These are phyloP conservation scores for Rallus crepitans DNA, from an alignment of 2,797 vertebrate species.

Conservation along the genomic window DNA sequence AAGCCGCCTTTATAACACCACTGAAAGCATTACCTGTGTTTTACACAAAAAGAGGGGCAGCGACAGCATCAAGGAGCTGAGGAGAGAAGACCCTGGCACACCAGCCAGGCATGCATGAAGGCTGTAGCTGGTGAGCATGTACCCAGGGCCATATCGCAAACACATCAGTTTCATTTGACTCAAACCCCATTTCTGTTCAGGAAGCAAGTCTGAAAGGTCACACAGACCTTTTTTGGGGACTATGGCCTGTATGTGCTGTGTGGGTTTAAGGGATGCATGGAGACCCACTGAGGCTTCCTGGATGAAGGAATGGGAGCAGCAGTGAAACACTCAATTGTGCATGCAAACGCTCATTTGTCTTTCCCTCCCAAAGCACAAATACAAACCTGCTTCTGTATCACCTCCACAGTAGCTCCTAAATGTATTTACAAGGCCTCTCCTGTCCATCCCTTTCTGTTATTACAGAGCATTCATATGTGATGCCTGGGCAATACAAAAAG, in stretches of 20 bases:
- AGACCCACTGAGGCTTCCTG: neutral
- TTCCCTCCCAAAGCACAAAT: neutral
- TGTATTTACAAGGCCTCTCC: constrained; percentile 46
- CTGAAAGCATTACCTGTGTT: neutral
- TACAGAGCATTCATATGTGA: neutral
- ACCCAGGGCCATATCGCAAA: fast-evolving
- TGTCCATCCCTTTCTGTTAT: constrained; percentile 44
- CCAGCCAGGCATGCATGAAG: fast-evolving
- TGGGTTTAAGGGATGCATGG: fast-evolving
- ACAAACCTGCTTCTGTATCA: neutral
- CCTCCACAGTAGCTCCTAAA: neutral
- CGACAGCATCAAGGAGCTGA: neutral
- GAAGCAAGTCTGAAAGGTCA: neutral
- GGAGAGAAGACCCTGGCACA: fast-evolving
- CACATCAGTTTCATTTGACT: neutral
- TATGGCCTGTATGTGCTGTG: fast-evolving
- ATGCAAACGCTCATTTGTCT: neutral
- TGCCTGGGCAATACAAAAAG: neutral
- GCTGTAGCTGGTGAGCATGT: fast-evolving
- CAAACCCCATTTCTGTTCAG: neutral
- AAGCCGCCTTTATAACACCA: neutral
- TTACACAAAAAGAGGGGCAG: neutral
- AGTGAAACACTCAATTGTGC: fast-evolving
- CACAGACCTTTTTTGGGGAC: neutral
- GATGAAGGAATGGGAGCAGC: neutral